These are phyloP conservation scores for Callopanchax toddi DNA, from an alignment of 2,113 vertebrate species.

Conservation along the genomic window DNA sequence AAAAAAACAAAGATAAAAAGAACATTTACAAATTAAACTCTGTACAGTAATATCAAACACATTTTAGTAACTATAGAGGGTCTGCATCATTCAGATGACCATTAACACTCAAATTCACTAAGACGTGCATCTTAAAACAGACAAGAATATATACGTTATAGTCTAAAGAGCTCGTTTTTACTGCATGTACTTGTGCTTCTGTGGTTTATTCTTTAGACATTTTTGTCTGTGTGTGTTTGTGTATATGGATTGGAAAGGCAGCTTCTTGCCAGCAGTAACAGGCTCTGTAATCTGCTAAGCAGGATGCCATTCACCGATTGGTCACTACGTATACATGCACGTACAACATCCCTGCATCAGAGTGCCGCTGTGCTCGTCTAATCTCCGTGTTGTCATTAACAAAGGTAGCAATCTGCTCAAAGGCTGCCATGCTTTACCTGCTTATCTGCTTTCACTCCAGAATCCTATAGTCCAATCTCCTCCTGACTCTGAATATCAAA, in stretches of 20 bases:
- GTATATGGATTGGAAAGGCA: neutral
- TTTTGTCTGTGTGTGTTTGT: neutral
- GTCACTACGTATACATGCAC: slow-evolving; percentile 10
- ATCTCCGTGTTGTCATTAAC: slow-evolving; percentile 69
- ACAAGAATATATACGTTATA: no score
- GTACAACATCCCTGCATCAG: slow-evolving; percentile 32
- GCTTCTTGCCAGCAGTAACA: slow-evolving; percentile 6
- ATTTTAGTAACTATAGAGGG: no score
- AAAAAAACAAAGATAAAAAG: slow-evolving; percentile 3
- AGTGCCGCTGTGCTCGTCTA: slow-evolving; percentile 46
- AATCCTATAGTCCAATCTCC: slow-evolving; percentile 16
- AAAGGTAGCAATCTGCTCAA: slow-evolving; percentile 64
- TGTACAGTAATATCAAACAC: no score
- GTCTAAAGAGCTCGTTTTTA: no score
- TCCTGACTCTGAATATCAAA: slow-evolving; percentile 21
- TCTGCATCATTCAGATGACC: no score
- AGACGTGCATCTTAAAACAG: no score
- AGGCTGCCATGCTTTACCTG: slow-evolving; percentile 34
- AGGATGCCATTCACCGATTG: slow-evolving; percentile 45
- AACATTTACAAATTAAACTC: no score
- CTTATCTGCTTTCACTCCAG: slow-evolving; percentile 28
- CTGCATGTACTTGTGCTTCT: slow-evolving; percentile 1
- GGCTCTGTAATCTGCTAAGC: slow-evolving; percentile 60
- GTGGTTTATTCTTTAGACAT: no score
- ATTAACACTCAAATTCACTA: no score